Conservation (phyloP, 1,140 invertebrate genomes). For the Drosophila pachea region DNA sequence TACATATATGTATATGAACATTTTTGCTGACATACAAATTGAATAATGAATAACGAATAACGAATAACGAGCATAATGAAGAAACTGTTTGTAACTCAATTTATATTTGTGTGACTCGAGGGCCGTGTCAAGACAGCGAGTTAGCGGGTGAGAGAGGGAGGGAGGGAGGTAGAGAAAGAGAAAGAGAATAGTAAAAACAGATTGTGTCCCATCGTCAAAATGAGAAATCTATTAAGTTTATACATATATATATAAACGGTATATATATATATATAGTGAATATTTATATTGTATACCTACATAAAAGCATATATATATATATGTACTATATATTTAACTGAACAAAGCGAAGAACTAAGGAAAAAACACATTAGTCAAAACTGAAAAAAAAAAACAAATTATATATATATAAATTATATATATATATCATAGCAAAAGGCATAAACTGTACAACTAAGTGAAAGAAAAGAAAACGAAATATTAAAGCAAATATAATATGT, state of each 20-base stretch:
- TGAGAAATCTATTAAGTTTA: slow-evolving; percentile 74
- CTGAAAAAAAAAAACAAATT: slow-evolving; percentile 18
- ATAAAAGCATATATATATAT: slow-evolving; percentile 48
- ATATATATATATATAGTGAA: slow-evolving; percentile 57
- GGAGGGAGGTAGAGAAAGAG: no score
- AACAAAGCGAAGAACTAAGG: slow-evolving; percentile 14
- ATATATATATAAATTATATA: slow-evolving; percentile 11
- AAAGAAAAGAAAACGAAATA: slow-evolving; percentile 23
- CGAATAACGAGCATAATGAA: slow-evolving; percentile 3
- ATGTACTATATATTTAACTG: slow-evolving; percentile 35
- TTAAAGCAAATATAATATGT: slow-evolving; percentile 23
- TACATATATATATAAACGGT: slow-evolving; percentile 53
- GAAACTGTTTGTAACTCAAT: slow-evolving; percentile 68
- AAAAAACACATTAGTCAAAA: slow-evolving; percentile 46
- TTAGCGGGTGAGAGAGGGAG: no score
- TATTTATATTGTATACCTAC: slow-evolving; percentile 67
- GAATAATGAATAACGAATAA: slow-evolving; percentile 23
- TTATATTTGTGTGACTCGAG: slow-evolving; percentile 60
- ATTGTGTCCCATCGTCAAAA: slow-evolving; percentile 71
- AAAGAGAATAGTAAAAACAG: slow-evolving; percentile 54
- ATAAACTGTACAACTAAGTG: slow-evolving; percentile 35
- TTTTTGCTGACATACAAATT: slow-evolving; percentile 63
- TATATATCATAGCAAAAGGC: slow-evolving; percentile 53
- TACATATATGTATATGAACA: slow-evolving; percentile 65
- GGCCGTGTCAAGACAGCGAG: not conserved